A percentile compares a stretch with the other conserved stretches of the same genome.
phyloP scores from a whole-genome alignment of 2,888 invertebrate genomes.

The Tineola bisselliella region DNA sequence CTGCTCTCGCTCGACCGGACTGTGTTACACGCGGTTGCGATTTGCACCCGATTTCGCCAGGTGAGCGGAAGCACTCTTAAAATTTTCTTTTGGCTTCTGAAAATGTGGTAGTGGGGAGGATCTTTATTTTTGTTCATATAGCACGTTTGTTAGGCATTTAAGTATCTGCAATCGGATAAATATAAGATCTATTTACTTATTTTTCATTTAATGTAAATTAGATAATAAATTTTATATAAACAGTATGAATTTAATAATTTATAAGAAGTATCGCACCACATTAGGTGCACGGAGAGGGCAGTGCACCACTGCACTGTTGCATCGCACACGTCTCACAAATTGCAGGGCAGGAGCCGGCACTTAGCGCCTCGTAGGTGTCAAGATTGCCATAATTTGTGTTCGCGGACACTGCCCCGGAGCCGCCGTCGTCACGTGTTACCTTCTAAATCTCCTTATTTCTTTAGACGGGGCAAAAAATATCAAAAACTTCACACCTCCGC shows the following conservation, averaged over 20 bases:
- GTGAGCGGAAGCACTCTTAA: slow-evolving; percentile 14
- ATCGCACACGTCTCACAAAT: slow-evolving; percentile 45
- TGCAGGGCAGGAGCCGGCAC: slow-evolving; percentile 51
- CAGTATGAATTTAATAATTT: not conserved
- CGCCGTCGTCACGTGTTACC: slow-evolving; percentile 60
- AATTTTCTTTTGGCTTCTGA: slow-evolving; percentile 15
- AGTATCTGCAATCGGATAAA: too few species aligned
- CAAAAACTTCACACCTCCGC: slow-evolving; percentile 6
- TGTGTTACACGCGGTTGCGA: slow-evolving; percentile 61
- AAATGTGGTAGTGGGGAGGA: not conserved
- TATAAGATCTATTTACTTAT: too few species aligned
- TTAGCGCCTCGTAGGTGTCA: slow-evolving; percentile 68
- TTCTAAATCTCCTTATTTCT: slow-evolving; percentile 55
- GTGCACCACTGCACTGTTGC: not conserved
- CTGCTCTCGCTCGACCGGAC: slow-evolving; percentile 28
- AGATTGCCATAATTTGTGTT: slow-evolving; percentile 66
- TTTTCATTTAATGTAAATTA: too few species aligned
- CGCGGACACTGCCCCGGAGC: slow-evolving; percentile 44
- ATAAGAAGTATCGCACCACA: not conserved
- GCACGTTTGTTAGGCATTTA: too few species aligned
- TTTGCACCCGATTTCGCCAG: slow-evolving; percentile 36
- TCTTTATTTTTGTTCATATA: not conserved
- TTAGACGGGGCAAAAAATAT: not conserved
- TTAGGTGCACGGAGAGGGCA: not conserved
- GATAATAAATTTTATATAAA: not conserved